Evolutionary conservation across 2,797 vertebrate species (phyloP).

Genomic region (Coendou prehensilis): DNA sequence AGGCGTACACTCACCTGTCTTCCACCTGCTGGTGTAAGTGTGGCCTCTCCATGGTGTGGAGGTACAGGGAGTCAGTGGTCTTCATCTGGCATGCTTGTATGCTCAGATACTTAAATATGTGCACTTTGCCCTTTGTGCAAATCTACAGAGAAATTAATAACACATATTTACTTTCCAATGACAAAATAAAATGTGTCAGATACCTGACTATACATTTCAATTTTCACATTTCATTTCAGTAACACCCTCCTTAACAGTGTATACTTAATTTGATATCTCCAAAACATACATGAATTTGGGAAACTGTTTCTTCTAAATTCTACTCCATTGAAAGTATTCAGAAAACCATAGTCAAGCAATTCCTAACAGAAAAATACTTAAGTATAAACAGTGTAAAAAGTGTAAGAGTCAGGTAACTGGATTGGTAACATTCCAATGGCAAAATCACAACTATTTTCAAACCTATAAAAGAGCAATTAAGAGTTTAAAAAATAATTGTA

Average conservation of each 20-base stretch:
- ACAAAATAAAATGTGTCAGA: constrained; percentile 27
- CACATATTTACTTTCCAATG: not conserved
- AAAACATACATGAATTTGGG: constrained; percentile 11
- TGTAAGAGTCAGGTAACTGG: not conserved
- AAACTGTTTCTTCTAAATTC: constrained; percentile 7
- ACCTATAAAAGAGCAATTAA: not conserved
- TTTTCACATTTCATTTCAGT: constrained; percentile 35
- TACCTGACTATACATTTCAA: not conserved
- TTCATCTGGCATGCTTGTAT: constrained; percentile 96
- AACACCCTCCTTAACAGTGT: not conserved
- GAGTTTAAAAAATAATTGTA: not conserved
- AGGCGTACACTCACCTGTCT: constrained; percentile 91
- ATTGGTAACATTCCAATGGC: not conserved
- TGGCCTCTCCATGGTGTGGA: constrained; percentile 93
- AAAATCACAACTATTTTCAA: not conserved
- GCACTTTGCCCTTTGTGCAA: constrained; percentile 97
- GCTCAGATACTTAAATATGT: constrained; percentile 98
- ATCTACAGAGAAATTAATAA: constrained; percentile 90
- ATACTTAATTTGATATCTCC: not conserved
- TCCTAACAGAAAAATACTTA: not conserved
- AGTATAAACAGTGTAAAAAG: not conserved
- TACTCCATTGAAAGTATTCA: not conserved
- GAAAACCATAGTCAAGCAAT: constrained; percentile 35
- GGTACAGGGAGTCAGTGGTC: constrained; percentile 93
- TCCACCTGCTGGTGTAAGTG: constrained; percentile 92